Conservation (phyloP, 2,888 invertebrate genomes). For the Drosophila neotestacea region DNA sequence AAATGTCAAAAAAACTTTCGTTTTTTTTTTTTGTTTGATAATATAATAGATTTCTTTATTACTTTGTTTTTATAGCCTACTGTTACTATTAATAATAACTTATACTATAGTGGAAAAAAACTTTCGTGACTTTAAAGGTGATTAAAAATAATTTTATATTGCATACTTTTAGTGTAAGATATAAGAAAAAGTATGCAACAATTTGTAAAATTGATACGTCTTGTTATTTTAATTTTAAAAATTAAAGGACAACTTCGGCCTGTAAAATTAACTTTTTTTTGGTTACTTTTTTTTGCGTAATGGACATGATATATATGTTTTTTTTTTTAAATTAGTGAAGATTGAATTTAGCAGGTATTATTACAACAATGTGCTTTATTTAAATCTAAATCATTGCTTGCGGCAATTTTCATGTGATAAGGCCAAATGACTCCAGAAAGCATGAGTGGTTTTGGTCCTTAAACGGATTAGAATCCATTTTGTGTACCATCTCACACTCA, state of each 20-base stretch:
- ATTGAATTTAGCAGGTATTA: not conserved
- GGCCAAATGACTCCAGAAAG: constrained; percentile 66
- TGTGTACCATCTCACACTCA: constrained; percentile 22
- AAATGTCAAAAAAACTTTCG: too few species aligned
- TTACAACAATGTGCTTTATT: constrained; percentile 44
- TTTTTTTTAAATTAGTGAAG: not conserved
- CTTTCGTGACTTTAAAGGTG: too few species aligned
- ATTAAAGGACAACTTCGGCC: not conserved
- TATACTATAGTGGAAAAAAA: too few species aligned
- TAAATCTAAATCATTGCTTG: constrained; percentile 58
- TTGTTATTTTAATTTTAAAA: not conserved
- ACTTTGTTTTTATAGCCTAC: too few species aligned
- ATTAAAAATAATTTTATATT: not conserved
- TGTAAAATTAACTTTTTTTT: too few species aligned
- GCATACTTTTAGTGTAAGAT: constrained; percentile 30
- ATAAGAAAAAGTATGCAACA: constrained; percentile 28
- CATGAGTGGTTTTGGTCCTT: constrained; percentile 74
- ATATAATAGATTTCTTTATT: too few species aligned
- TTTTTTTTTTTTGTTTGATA: too few species aligned
- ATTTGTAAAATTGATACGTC: not conserved
- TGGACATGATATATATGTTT: too few species aligned
- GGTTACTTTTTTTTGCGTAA: too few species aligned
- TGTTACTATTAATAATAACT: too few species aligned
- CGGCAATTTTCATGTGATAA: constrained; percentile 68
- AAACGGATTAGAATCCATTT: constrained; percentile 69